These are phyloP conservation scores for Agrotis clavis DNA, from an alignment of 2,888 invertebrate species.

Conservation along the genomic window DNA sequence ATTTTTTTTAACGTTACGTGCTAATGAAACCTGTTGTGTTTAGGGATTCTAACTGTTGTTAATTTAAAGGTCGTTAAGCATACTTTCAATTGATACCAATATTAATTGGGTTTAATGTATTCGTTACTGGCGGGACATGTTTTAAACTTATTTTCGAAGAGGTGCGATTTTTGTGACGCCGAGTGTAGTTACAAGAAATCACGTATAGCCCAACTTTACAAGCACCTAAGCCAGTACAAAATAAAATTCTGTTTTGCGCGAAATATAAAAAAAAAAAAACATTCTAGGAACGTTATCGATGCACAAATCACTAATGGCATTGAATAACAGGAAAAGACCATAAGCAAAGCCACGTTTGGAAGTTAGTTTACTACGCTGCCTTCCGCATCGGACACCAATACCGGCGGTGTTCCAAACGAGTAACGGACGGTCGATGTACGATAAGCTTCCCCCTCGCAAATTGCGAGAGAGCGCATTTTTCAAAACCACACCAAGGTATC, in stretches of 20 bases:
- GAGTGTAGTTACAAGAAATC: constrained; percentile 1
- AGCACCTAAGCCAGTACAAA: neutral
- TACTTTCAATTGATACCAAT: too few relatives aligned
- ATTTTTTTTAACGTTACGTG: too few relatives aligned
- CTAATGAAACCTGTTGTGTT: too few relatives aligned
- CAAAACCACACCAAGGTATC: constrained; percentile 61
- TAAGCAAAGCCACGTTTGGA: constrained; percentile 15
- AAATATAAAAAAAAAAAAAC: neutral
- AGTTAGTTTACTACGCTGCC: constrained; percentile 25
- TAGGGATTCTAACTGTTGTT: too few relatives aligned
- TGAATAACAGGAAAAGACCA: constrained; percentile 15
- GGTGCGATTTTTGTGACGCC: too few relatives aligned
- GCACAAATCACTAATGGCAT: constrained; percentile 4
- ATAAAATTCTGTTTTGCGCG: neutral
- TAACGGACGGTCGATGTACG: constrained; percentile 68
- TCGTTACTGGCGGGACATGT: too few relatives aligned
- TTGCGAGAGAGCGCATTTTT: constrained; percentile 64
- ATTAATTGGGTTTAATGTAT: too few relatives aligned
- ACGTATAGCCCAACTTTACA: constrained; percentile 4
- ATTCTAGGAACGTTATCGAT: constrained; percentile 10
- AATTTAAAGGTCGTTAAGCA: too few relatives aligned
- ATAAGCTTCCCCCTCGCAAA: constrained; percentile 66
- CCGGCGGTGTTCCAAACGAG: constrained; percentile 43
- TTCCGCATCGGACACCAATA: constrained; percentile 46
- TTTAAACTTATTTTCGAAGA: too few relatives aligned